Base-by-base conservation (phyloP, 2,888 invertebrate genomes). In the Artemia sinica region DNA sequence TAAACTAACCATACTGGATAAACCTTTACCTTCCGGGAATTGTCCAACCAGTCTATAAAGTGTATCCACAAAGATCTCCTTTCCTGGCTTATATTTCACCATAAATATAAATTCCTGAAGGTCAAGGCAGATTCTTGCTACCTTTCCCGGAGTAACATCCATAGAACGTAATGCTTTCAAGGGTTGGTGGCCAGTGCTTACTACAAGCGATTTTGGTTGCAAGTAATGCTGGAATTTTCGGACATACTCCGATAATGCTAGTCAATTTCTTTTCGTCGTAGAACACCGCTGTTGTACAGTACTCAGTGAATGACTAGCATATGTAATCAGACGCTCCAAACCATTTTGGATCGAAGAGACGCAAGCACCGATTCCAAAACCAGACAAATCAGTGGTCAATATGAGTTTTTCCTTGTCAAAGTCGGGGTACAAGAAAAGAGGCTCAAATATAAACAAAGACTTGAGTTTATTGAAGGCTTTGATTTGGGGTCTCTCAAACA, bases 301-400 rank as follows among this genome's bases (percentile, higher is more conserved):
- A 51, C 52, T 51, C n/a, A 51, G 52, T 11, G n/a, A 11, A 11
- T n/a, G 11, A n/a, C 52, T 51, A n/a, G 52, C 52, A 51, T 51
- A 51, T 11, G 11, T 11, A 51, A 51, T 51, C 11, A n/a, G 11
- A n/a, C 52, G 52, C n/a, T 51, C 52, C 11, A 11, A 11, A 51
- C 52, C 52, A n/a, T 51, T n/a, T 51, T 51, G 52, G 11, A 51
- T n/a, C 52, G 11, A n/a, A 51, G 52, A 51, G 11, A 51, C 11
- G n/a, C 52, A 51, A 11, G 52, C 52, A 51, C 52, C 52, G 52
- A 51, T 51, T 51, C 11, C 52, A 51, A 51, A 51, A n/a, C 52
- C n/a, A 11, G 52, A 51, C 11, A n/a, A 11, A 51, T 51, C 52
- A 11, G 52, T 51, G 52, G 52, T 51, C 11, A 51, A n/a, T 11